phyloP scores from a whole-genome alignment of 2,888 invertebrate genomes.

The Dasysyrphus albostriatus region DNA sequence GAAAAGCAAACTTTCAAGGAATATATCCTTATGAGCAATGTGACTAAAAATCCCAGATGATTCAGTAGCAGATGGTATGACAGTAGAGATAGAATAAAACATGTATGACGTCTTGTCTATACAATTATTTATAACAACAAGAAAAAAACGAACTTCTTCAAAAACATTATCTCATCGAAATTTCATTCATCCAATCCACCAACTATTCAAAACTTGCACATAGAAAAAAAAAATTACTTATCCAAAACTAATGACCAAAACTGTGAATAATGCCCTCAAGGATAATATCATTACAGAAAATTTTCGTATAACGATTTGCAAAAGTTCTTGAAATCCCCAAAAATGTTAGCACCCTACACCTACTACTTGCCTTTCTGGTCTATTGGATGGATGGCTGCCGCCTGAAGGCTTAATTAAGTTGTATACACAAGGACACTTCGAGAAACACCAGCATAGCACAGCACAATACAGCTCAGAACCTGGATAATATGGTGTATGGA shows the following conservation, averaged over 20 bases:
- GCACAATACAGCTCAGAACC: background rate
- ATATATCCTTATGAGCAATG: background rate
- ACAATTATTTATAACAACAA: background rate
- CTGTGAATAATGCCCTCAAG: constrained; percentile 65
- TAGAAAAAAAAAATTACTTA: background rate
- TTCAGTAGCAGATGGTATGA: background rate
- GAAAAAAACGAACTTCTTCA: background rate
- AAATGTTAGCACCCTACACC: constrained; percentile 35
- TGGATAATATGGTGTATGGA: background rate
- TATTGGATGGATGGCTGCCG: constrained; percentile 32
- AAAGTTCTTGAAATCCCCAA: constrained; percentile 34
- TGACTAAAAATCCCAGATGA: background rate
- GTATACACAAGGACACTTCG: constrained; percentile 62
- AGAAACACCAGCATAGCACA: constrained; percentile 22
- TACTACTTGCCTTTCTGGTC: constrained; percentile 10
- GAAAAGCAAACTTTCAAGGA: constrained; percentile 2
- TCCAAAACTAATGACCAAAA: constrained; percentile 71
- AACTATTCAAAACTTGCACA: constrained; percentile 4
- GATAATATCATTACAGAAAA: constrained; percentile 62
- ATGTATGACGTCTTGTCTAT: background rate
- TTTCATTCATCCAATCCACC: background rate
- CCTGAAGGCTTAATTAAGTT: constrained; percentile 71
- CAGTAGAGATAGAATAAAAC: background rate
- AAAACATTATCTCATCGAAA: background rate
- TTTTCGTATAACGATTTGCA: constrained; percentile 45